A percentile compares a stretch with the other conserved stretches of the same genome.
Evolutionary conservation across 2,113 vertebrate genomes (phyloP).

Genomic region (Vireo altiloquus): DNA sequence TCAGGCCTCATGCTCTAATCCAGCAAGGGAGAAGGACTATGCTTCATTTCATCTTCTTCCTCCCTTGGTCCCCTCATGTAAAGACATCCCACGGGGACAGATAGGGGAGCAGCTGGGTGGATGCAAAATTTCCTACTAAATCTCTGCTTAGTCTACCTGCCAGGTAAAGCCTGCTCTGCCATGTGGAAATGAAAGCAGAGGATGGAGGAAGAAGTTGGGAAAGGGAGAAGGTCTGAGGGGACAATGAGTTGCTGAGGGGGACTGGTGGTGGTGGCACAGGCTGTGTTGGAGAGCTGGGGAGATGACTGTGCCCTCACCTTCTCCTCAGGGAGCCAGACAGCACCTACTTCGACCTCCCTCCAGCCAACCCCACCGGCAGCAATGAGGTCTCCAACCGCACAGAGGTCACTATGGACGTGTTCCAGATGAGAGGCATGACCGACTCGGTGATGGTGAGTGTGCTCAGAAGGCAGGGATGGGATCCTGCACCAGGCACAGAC

Average conservation of each 20-base stretch:
- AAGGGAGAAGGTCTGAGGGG: neutral
- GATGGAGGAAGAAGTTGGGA: neutral
- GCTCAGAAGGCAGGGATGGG: neutral
- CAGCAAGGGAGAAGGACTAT: neutral
- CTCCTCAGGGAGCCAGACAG: constrained; percentile 90
- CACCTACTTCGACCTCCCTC: constrained; percentile 93
- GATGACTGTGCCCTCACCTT: neutral
- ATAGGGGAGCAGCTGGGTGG: neutral
- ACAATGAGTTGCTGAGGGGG: fast-evolving
- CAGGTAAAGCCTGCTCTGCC: neutral
- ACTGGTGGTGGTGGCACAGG: neutral
- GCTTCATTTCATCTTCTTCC: neutral
- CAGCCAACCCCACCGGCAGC: constrained; percentile 69
- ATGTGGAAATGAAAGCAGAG: neutral
- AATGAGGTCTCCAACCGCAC: constrained; percentile 64
- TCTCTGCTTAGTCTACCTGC: neutral
- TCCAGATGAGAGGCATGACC: constrained; percentile 88
- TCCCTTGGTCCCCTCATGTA: neutral
- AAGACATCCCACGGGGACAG: neutral
- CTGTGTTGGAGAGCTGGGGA: neutral
- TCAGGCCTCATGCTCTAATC: neutral
- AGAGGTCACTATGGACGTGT: constrained; percentile 86
- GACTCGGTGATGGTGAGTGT: constrained; percentile 87
- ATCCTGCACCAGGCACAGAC: fast-evolving
- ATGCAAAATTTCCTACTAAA: neutral